Percentiles rank a stretch among this genome's conserved stretches.
Evolutionary conservation across 2,113 vertebrate genomes (phyloP).

Genomic region (Sisor rabdophorus): DNA sequence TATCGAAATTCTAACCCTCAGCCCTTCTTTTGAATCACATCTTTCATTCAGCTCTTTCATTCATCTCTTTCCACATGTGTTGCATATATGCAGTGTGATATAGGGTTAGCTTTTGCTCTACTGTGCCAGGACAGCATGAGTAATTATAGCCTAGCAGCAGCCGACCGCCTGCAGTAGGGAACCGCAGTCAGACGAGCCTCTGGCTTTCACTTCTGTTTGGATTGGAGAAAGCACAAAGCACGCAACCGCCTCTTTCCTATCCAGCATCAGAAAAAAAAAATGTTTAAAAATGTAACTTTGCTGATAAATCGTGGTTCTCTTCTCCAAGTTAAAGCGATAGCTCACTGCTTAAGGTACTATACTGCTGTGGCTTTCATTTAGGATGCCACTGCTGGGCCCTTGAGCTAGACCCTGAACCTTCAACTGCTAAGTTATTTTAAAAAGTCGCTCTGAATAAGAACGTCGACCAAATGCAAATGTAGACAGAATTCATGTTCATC

Average conservation of each 20-base stretch:
- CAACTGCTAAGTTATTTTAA: no score
- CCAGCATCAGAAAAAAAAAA: constrained; percentile 9
- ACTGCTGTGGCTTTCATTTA: no score
- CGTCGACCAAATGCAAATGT: neutral
- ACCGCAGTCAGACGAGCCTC: constrained; percentile 35
- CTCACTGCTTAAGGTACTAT: no score
- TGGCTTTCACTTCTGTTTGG: constrained; percentile 44
- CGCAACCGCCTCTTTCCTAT: constrained; percentile 9
- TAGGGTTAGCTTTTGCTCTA: constrained; percentile 27
- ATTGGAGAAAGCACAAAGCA: constrained; percentile 41
- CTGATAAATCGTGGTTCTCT: neutral
- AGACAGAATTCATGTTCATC: neutral
- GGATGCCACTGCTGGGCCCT: no score
- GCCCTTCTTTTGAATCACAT: no score
- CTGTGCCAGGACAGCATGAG: constrained; percentile 11
- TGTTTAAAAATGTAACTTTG: neutral
- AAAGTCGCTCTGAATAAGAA: no score
- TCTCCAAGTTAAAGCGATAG: no score
- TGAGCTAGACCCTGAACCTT: no score
- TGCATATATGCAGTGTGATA: constrained; percentile 2
- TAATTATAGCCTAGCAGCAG: constrained; percentile 41
- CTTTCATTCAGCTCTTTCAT: neutral
- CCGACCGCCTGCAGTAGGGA: constrained; percentile 43
- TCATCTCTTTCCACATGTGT: constrained; percentile 8
- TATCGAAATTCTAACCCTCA: no score